Evolutionary conservation across 2,113 vertebrate genomes (phyloP).

Genomic region (Microcebus tavaratra): DNA sequence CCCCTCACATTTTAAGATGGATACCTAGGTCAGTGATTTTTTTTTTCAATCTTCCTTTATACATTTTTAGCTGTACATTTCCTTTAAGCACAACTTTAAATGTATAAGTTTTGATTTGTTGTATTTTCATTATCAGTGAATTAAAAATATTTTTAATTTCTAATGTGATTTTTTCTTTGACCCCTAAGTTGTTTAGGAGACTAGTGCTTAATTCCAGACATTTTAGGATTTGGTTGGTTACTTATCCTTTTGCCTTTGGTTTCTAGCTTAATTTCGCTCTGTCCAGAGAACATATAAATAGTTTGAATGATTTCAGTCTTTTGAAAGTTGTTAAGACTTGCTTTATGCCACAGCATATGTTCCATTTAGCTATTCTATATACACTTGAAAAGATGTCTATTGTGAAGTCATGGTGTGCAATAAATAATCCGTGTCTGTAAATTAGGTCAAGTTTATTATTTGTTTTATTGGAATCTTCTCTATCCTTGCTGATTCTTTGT

Average conservation of each 20-base stretch:
- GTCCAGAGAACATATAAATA: not conserved
- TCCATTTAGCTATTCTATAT: not conserved
- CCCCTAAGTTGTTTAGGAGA: not conserved
- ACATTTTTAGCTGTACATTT: not conserved
- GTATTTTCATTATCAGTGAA: not conserved
- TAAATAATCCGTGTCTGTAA: not conserved
- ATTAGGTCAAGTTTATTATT: not conserved
- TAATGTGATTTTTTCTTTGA: conserved; percentile 10
- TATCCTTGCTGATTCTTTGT: not conserved
- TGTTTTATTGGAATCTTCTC: not conserved
- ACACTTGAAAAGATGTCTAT: not conserved
- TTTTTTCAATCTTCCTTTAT: not conserved
- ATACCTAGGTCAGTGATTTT: not conserved
- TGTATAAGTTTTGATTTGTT: not conserved
- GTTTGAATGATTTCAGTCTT: not conserved
- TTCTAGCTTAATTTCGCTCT: not conserved
- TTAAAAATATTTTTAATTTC: not conserved
- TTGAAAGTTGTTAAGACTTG: not conserved
- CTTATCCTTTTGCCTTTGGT: not conserved
- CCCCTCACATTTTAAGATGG: not conserved
- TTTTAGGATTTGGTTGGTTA: not conserved
- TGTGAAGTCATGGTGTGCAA: not conserved
- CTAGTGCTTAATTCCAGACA: not conserved
- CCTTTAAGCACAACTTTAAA: not conserved
- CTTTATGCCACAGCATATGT: not conserved